These are phyloP conservation scores for Euphysa ruthae DNA, from an alignment of 30 jellyfish, hydroid and myxozoan species.

Conservation along the genomic window DNA sequence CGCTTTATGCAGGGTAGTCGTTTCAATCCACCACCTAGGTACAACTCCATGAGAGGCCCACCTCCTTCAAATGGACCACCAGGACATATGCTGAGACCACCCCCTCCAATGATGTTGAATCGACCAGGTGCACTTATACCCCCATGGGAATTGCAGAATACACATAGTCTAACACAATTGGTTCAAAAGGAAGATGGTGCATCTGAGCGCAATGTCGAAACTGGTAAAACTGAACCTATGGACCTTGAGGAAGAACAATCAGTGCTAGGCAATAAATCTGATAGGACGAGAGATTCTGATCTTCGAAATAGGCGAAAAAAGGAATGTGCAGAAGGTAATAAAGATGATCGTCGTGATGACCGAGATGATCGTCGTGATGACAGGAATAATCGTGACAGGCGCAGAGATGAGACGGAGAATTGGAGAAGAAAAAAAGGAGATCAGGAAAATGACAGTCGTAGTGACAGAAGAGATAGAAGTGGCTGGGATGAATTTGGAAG, in stretches of 20 bases:
- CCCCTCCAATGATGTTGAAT: background rate
- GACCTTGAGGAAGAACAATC: background rate
- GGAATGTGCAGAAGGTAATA: conserved; percentile 3
- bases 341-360: conserved; percentile 17
- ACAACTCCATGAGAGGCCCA: background rate
- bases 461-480: conserved; percentile 18
- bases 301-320: background rate
- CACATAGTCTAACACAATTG: background rate
- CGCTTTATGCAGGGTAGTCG: background rate
- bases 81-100: background rate
- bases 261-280: background rate
- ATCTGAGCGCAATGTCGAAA: background rate
- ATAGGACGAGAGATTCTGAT: conserved; percentile 4
- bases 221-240: background rate
- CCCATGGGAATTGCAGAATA: background rate
- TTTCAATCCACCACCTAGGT: background rate
- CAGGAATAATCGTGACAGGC: conserved; percentile 10
- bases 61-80: background rate
- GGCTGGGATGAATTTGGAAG: conserved; percentile 33
- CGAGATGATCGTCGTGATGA: conserved; percentile 23
- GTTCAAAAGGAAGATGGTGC: background rate
- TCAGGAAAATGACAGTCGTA: background rate
- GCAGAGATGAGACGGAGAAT: background rate
- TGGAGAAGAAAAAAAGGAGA: background rate
- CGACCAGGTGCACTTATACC: conserved; percentile 4